phyloP scores from a whole-genome alignment of 2,797 vertebrate genomes.

The Meriones psammophilus region DNA sequence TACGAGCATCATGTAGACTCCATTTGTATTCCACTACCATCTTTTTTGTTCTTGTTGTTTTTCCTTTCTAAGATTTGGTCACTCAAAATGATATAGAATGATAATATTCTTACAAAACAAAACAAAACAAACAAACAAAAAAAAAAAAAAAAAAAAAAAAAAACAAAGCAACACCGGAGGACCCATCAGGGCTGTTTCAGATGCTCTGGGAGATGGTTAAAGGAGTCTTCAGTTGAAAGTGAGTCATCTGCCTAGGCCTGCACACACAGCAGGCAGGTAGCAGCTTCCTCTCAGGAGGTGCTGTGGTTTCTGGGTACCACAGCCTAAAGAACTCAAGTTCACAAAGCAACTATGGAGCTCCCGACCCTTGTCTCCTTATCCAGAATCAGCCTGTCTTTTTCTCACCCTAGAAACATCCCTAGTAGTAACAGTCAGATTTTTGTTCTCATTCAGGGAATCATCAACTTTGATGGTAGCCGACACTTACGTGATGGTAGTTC shows the following conservation, averaged over 20 bases:
- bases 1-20: not conserved
- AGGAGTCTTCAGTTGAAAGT: not conserved
- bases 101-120: not conserved
- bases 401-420: not conserved
- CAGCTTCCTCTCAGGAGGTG: not conserved
- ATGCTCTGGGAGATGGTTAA: not conserved
- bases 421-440: slow-evolving; percentile 7
- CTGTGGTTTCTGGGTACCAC: not conserved
- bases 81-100: not conserved
- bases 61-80: not conserved
- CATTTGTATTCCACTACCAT: not conserved
- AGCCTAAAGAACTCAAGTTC: not conserved
- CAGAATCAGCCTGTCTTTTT: not conserved
- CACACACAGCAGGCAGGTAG: not conserved
- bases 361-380: not conserved
- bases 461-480: not conserved
- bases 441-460: not conserved
- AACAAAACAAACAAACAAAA: no score
- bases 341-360: not conserved
- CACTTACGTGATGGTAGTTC: not conserved
- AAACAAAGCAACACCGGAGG: slow-evolving; percentile 19
- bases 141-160: not conserved
- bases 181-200: not conserved
- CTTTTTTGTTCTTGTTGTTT: not conserved
- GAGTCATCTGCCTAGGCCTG: not conserved